Evolutionary conservation across 2,113 vertebrate species (phyloP).

Genomic region (Tapirus terrestris): DNA sequence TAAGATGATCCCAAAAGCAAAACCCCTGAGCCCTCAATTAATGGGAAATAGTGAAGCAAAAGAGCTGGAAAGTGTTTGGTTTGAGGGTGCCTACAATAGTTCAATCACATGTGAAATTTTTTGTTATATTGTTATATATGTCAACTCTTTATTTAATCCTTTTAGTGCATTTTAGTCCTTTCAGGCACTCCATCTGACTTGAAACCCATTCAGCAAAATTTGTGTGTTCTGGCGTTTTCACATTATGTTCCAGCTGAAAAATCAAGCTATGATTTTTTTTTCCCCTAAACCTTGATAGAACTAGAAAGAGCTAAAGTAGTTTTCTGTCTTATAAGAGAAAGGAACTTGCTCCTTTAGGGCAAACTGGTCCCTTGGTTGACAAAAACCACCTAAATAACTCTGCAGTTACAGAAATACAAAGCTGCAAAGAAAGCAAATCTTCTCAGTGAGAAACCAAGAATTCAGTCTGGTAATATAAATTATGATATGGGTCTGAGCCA

Average conservation of each 20-base stretch:
- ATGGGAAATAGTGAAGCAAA: background rate
- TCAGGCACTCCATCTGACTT: background rate
- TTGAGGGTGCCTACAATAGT: background rate
- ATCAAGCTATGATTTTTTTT: background rate
- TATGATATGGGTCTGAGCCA: background rate
- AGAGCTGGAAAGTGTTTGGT: background rate
- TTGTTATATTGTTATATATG: background rate
- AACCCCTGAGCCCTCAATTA: background rate
- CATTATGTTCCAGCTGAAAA: background rate
- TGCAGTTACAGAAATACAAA: conserved; percentile 29
- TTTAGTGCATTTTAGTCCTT: background rate
- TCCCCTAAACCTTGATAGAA: background rate
- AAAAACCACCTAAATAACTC: background rate
- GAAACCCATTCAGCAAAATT: conserved; percentile 30
- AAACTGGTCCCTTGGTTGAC: background rate
- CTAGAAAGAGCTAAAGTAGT: background rate
- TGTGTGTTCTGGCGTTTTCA: conserved; percentile 40
- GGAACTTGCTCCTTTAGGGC: background rate
- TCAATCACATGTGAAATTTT: background rate
- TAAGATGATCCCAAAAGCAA: background rate
- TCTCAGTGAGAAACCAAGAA: background rate
- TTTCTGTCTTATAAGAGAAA: conserved; percentile 19
- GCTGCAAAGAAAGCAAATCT: background rate
- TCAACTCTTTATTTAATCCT: background rate
- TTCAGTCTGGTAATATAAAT: background rate